Evolutionary conservation across 2,888 invertebrate genomes (phyloP), one percentile per base, ranked within the genome.

Genomic region (Physocephala rufipes): DNA sequence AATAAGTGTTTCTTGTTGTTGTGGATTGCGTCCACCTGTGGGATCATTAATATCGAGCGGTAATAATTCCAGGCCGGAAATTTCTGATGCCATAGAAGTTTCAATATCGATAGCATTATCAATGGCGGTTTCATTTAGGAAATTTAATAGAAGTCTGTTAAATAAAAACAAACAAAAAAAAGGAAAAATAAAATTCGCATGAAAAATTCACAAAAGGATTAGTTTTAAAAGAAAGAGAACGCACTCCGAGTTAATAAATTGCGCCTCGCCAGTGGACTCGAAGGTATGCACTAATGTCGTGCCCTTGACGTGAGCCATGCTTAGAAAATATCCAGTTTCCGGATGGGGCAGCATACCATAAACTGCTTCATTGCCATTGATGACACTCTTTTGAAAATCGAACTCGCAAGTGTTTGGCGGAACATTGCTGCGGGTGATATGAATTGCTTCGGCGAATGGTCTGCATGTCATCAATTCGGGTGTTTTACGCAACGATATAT

Each of bases 211-310:
- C 2, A 15, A 16, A n/a, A 51, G 9, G 15, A 51, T 2, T 47
- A 16, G 64, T 9, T 3, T 47, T 51, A 1, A 19, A 19, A 30
- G 0, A n/a, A 16, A 5, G 24, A 55, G 59, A 36, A 73, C 79
- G 77, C 81, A 85, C 83, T 86, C 85, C 16, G 86, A 86, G 71
- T 83, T 84, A 12, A 86, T 84, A 70, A 79, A 85, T 69, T 86
- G 86, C 2, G 86, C 85, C 77, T 86, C 86, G 16, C 86, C 86
- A 13, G 86, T 86, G 0, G 86, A 85, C 75, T 86, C 86, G 68
- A 86, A 86, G 16, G 86, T 86, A 73, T 86, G 86, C 26, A 86
- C 79, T n/a, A 86, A 75, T 13, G 85, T 84, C 16, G 84, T 83
- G n/a, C 86, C 86, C 76, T 85, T 85, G 4, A 85, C 84, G 71